phyloP scores from a whole-genome alignment of 2,113 vertebrate genomes.

The Anolis carolinensis region DNA sequence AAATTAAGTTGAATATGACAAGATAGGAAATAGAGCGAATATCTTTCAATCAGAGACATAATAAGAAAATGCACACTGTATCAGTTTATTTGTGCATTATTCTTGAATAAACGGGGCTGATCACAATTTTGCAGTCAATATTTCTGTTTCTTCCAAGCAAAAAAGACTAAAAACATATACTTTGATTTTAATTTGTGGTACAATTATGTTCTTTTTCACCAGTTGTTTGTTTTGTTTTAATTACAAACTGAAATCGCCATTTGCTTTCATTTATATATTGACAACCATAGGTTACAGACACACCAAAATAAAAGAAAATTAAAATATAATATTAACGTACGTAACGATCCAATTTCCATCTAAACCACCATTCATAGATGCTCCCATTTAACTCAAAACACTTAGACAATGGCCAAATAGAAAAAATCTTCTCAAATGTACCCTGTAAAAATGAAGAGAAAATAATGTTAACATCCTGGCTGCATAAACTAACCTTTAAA shows the following conservation, averaged over 20 bases:
- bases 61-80: background rate
- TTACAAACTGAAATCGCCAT: background rate
- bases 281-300: background rate
- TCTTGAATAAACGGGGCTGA: background rate
- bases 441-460: slow-evolving; percentile 74
- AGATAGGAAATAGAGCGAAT: background rate
- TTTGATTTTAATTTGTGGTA: background rate
- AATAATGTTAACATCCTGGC: background rate
- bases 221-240: background rate
- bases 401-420: slow-evolving; percentile 92
- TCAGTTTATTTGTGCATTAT: background rate
- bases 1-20: background rate
- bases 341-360: slow-evolving; percentile 96
- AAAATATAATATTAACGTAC: slow-evolving; percentile 73
- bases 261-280: background rate
- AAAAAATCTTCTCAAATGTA: slow-evolving; percentile 93
- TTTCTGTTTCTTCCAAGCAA: no score
- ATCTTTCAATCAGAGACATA: background rate
- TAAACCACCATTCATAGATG: slow-evolving; percentile 98
- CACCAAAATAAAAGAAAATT: background rate
- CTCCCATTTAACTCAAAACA: slow-evolving; percentile 93
- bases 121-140: no score
- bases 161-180: no score
- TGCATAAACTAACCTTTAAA: background rate
- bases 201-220: background rate